Base-by-base conservation (phyloP, 2,888 invertebrate genomes). In the Agrotis clavis region DNA sequence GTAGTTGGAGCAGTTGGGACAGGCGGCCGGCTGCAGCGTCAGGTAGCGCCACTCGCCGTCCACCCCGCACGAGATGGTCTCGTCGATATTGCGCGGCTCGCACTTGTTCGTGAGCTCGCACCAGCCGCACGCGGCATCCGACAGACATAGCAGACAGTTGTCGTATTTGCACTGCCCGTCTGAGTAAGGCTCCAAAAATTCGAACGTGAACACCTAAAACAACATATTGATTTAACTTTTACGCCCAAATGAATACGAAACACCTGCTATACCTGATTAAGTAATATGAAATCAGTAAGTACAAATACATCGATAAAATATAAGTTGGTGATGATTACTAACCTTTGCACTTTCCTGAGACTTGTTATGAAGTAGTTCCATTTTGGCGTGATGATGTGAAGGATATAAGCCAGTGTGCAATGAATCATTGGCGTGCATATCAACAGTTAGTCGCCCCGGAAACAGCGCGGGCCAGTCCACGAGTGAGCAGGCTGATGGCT, bases 121-220 rank as follows among this genome's bases (percentile, higher is more conserved):
- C 99, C 99, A 99, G 2, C 99, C 99, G 90, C 99, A 99, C 19
- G 98, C 97, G 1, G 98, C 98, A 92, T 99, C 99, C 0, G 98
- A 98, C 67, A 99, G 95, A 90, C 99, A 99, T 78, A 98, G 97
- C 48, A 99, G 94, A 88, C 99, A 99, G 92, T 98, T 99, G 81
- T 96, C 97, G 92, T 99, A 98, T 67, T 97, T 96, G 89, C 99
- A 99, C 45, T 97, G 97, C 0, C 98, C 98, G 72, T 98, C 97
- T 68, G 98, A 98, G 92, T 97, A 99, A 0, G 99, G 99, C 91
- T 99, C 99, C 77, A 99, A 94, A 91, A 98, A 98, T 90, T 98
- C 98, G 88, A 98, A 98, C 0, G 98, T 98, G 87, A 98, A 98
- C 0, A 98, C 96, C 97, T 97, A 87, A 50, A 89, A 89, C 47